A percentile compares a stretch with the other conserved stretches of the same genome.
Evolutionary conservation across 2,888 invertebrate genomes (phyloP).

Genomic region (Petrophora chlorosata): DNA sequence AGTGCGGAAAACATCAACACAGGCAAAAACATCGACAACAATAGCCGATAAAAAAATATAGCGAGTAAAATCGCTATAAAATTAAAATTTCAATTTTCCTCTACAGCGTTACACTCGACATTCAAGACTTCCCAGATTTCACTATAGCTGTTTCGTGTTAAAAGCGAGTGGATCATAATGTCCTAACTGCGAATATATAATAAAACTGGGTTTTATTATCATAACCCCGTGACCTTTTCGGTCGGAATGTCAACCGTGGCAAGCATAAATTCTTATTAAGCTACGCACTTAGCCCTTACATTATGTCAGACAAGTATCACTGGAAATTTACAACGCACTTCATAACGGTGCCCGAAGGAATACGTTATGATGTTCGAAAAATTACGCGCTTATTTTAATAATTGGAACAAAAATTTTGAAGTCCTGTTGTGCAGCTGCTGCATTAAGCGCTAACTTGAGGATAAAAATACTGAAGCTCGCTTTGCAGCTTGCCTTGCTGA

Average conservation of each 20-base stretch:
- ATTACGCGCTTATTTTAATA: constrained; percentile 5
- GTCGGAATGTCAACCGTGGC: constrained; percentile 27
- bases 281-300: constrained; percentile 28
- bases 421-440: too few species aligned
- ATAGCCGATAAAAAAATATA: background rate
- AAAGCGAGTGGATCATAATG: constrained; percentile 31
- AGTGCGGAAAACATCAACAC: too few species aligned
- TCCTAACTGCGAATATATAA: constrained; percentile 31
- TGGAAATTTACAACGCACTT: constrained; percentile 29
- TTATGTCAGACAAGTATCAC: constrained; percentile 28
- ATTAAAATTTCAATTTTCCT: constrained; percentile 17
- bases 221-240: constrained; percentile 30
- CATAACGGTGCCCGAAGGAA: constrained; percentile 22
- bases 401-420: background rate
- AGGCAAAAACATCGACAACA: too few species aligned
- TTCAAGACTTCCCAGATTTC: constrained; percentile 24
- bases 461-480: too few species aligned
- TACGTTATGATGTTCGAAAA: constrained; percentile 16
- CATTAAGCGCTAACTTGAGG: too few species aligned
- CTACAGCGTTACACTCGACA: constrained; percentile 4
- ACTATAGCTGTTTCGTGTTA: constrained; percentile 15
- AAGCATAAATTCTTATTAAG: constrained; percentile 33
- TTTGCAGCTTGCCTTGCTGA: too few species aligned
- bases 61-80: constrained; percentile 12
- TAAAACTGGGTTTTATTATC: constrained; percentile 33